Evolutionary conservation across 2,888 invertebrate genomes (phyloP).

Genomic region (Ormyrus nitidulus): DNA sequence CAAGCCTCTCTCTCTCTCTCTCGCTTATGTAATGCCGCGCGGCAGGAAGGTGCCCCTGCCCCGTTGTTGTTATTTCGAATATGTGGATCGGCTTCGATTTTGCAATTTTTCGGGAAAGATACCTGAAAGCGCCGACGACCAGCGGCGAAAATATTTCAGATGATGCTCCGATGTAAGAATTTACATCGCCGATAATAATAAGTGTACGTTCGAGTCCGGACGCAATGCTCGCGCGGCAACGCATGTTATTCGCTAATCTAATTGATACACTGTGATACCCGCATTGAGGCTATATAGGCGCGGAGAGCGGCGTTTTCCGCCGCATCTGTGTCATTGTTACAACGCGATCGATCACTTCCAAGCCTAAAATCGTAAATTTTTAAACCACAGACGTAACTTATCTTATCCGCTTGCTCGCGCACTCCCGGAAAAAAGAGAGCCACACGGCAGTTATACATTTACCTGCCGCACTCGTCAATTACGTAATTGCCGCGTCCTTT

Average conservation of each 20-base stretch:
- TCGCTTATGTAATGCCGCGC: neutral
- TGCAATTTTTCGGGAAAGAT: too few species aligned
- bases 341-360: neutral
- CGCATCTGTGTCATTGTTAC: neutral
- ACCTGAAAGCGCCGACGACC: too few species aligned
- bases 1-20: neutral
- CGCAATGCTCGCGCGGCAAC: too few species aligned
- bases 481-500: slow-evolving; percentile 6
- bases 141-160: too few species aligned
- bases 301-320: too few species aligned
- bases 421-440: neutral
- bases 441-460: neutral
- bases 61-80: neutral
- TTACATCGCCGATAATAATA: too few species aligned
- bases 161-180: too few species aligned
- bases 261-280: too few species aligned
- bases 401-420: neutral
- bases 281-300: too few species aligned
- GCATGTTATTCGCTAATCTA: too few species aligned
- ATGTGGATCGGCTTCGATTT: too few species aligned
- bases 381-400: neutral
- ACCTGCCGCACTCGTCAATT: neutral
- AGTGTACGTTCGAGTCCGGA: too few species aligned
- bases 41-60: neutral
- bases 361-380: neutral